phyloP scores from a whole-genome alignment of 2,888 invertebrate species.

The Athetis lepigone region DNA sequence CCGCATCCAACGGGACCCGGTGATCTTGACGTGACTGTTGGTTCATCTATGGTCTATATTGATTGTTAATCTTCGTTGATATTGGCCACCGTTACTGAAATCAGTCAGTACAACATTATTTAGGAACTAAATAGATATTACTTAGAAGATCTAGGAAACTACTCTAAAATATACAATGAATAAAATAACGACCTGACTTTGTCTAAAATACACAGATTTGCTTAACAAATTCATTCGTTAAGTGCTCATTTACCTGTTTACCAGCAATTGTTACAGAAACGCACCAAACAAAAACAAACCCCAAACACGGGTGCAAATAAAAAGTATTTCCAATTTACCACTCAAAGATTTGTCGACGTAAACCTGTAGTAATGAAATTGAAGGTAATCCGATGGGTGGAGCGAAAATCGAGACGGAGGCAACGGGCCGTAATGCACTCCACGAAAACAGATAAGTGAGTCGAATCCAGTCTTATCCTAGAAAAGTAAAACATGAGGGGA shows the following conservation, averaged over 20 bases:
- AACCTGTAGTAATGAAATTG: conserved; percentile 63
- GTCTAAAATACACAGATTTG: no score
- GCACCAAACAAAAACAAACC: conserved; percentile 3
- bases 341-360: conserved; percentile 46
- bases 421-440: conserved; percentile 68
- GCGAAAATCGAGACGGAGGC: conserved; percentile 60
- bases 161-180: no score
- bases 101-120: no score
- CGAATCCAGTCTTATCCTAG: conserved; percentile 60
- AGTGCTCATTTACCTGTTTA: not conserved
- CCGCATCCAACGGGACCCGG: no score
- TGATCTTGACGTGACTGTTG: no score
- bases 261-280: not conserved
- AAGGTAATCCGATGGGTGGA: conserved; percentile 66
- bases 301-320: conserved; percentile 23
- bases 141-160: no score
- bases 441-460: conserved; percentile 69
- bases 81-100: no score
- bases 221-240: not conserved
- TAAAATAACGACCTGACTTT: no score
- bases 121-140: no score
- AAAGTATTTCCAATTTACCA: conserved; percentile 46
- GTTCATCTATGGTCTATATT: no score
- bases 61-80: no score
- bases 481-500: conserved; percentile 63